Evolutionary conservation across 2,113 vertebrate genomes (phyloP).

Genomic region (Papio anubis): DNA sequence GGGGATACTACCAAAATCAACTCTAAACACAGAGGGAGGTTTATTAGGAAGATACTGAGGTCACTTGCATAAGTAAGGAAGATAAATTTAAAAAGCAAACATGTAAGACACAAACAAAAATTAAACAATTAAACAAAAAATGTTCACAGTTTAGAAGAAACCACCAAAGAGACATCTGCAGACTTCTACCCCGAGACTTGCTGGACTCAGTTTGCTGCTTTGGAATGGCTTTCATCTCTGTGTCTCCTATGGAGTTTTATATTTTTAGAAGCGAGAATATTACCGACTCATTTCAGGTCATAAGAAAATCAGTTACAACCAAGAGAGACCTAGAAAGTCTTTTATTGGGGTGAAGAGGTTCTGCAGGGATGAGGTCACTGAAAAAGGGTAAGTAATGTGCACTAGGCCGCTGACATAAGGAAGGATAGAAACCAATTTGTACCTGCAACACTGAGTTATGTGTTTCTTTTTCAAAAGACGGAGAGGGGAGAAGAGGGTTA

Average conservation of each 20-base stretch:
- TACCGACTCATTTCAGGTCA: neutral
- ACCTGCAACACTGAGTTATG: neutral
- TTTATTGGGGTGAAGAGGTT: neutral
- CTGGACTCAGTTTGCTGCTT: neutral
- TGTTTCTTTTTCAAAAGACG: neutral
- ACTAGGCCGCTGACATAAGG: neutral
- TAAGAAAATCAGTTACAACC: neutral
- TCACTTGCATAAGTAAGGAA: neutral
- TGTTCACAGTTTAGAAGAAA: neutral
- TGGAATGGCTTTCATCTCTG: neutral
- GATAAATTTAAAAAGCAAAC: neutral
- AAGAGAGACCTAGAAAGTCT: neutral
- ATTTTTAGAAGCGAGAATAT: neutral
- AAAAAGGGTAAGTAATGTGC: neutral
- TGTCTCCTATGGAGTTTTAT: neutral
- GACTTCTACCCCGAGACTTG: neutral
- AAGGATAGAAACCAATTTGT: neutral
- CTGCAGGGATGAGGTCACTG: neutral
- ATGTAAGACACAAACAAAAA: neutral
- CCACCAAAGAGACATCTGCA: neutral
- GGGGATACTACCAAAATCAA: neutral
- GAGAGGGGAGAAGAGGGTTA: neutral
- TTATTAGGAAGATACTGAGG: neutral
- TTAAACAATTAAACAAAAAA: neutral
- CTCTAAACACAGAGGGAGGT: neutral